Evolutionary conservation across 2,888 invertebrate species (phyloP).

Genomic region (Congeria kusceri): DNA sequence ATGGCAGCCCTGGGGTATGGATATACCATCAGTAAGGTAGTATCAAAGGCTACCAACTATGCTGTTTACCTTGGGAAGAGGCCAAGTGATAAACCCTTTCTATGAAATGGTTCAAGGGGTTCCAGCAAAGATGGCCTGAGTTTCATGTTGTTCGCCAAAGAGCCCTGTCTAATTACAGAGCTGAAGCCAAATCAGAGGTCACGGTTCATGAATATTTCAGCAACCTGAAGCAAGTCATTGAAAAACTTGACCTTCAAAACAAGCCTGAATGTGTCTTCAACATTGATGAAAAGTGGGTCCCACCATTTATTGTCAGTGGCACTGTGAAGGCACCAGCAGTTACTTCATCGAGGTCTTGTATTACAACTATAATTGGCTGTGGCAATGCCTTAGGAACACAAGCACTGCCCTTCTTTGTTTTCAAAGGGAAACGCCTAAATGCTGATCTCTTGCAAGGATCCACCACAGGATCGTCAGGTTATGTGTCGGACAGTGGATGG

Average conservation of each 20-base stretch:
- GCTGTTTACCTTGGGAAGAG: constrained; percentile 26
- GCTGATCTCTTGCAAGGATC: constrained; percentile 15
- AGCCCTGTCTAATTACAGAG: constrained; percentile 24
- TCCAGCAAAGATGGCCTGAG: constrained; percentile 34
- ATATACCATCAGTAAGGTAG: constrained; percentile 19
- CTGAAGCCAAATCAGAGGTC: constrained; percentile 6
- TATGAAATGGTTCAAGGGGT: constrained; percentile 23
- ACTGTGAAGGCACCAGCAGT: constrained; percentile 10
- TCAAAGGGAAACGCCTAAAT: constrained; percentile 18
- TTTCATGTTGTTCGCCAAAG: constrained; percentile 15
- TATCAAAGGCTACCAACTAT: constrained; percentile 19
- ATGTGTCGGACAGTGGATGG: constrained; percentile 19
- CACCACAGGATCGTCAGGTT: constrained; percentile 9
- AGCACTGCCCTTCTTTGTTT: constrained; percentile 19
- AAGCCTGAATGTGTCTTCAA: constrained; percentile 27
- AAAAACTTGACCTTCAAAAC: constrained; percentile 18
- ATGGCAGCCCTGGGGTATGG: constrained; percentile 35
- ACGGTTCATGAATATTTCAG: constrained; percentile 14
- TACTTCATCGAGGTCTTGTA: constrained; percentile 14
- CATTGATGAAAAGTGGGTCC: constrained; percentile 21
- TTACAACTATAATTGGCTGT: constrained; percentile 18
- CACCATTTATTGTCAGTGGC: constrained; percentile 14
- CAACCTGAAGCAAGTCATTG: constrained; percentile 4
- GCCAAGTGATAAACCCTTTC: constrained; percentile 10
- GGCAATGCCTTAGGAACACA: constrained; percentile 13